These are phyloP conservation scores for Martes flavigula DNA, from an alignment of 2,797 vertebrate genomes.

Conservation along the genomic window DNA sequence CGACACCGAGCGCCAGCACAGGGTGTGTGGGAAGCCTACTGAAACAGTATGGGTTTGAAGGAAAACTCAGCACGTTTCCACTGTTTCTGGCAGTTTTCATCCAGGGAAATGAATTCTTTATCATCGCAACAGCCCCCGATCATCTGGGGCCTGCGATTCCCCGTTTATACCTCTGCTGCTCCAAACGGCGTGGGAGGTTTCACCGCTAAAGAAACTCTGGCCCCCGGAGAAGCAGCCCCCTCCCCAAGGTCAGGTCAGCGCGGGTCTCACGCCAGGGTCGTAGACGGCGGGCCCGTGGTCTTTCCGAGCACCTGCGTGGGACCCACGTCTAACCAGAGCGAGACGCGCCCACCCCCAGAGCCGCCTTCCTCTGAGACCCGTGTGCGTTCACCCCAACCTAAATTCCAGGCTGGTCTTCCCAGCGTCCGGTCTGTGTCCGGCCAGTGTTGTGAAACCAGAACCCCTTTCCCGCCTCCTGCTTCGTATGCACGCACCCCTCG, in stretches of 20 bases:
- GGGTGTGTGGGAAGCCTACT: neutral
- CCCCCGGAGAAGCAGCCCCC: neutral
- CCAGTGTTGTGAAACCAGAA: neutral
- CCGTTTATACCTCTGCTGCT: neutral
- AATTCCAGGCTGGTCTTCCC: neutral
- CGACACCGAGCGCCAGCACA: accelerated
- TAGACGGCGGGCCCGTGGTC: neutral
- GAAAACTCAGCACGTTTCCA: neutral
- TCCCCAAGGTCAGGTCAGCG: neutral
- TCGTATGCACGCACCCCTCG: accelerated
- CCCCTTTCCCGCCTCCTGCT: neutral
- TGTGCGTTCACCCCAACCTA: neutral
- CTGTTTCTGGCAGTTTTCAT: neutral
- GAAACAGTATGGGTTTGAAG: neutral
- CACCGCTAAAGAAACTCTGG: neutral
- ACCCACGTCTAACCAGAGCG: neutral
- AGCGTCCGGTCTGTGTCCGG: neutral
- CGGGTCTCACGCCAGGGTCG: neutral
- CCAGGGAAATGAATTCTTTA: neutral
- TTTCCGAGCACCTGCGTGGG: neutral
- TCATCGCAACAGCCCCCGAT: accelerated
- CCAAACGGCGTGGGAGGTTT: neutral
- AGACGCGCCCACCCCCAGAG: no score
- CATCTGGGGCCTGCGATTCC: accelerated
- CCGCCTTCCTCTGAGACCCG: neutral